phyloP scores from a whole-genome alignment of 2,797 vertebrate species.

The Lutjanus argentimaculatus region DNA sequence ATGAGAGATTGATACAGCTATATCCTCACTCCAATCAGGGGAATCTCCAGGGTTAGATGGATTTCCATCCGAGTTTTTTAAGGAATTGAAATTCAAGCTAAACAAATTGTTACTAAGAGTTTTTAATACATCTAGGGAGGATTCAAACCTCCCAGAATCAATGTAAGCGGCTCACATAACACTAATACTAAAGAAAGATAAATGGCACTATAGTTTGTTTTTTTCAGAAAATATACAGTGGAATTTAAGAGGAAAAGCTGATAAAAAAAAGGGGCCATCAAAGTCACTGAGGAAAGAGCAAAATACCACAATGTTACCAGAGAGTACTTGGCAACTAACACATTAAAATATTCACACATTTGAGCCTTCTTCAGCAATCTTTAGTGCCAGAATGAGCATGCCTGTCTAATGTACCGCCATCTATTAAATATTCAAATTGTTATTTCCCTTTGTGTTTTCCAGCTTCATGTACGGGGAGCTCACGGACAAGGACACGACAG shows the following conservation, averaged over 20 bases:
- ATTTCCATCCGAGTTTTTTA: no score
- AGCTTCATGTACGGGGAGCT: constrained; percentile 99
- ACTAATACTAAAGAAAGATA: neutral
- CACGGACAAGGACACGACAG: constrained; percentile 97
- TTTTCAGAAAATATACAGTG: neutral
- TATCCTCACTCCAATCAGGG: no score
- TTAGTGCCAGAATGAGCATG: constrained; percentile 18
- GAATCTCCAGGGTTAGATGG: no score
- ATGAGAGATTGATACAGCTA: no score
- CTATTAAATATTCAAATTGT: constrained; percentile 49
- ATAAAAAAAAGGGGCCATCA: neutral
- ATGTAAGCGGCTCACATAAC: neutral
- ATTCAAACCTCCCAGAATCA: no score
- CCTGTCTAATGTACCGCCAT: constrained; percentile 4
- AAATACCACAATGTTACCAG: neutral
- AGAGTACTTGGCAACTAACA: constrained; percentile 5
- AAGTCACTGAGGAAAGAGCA: neutral
- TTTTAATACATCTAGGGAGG: no score
- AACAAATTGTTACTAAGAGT: no score
- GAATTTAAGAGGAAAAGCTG: neutral
- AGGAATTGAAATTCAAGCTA: no score
- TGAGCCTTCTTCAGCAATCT: constrained; percentile 16
- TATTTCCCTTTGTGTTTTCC: constrained; percentile 71
- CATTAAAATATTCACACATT: constrained; percentile 21
- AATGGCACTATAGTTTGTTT: neutral